Evolutionary conservation across 2,797 vertebrate genomes (phyloP), one percentile per base, ranked within the genome.

Genomic region (Coranthus polyacanthus): DNA sequence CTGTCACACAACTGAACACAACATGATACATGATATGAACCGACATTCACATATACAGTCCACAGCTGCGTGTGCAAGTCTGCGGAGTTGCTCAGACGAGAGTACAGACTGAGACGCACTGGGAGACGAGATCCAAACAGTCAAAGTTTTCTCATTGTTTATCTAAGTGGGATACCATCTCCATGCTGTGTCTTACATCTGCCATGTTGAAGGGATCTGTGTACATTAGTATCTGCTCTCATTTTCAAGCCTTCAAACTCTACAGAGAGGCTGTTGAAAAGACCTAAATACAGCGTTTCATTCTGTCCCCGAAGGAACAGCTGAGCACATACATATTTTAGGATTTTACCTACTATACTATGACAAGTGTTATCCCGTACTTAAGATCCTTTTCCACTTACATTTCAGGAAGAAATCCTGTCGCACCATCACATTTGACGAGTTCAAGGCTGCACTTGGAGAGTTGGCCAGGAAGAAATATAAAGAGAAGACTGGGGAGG

Each of bases 391-490:
- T 79, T 67, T 58, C 29, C 53, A 21, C 5, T 22, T 37, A 49
- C 57, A 41, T 83, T 70, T 66, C 86, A 99, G 97, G 91, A 96
- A 96, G 84, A 99, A 98, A 91, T 91, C 94, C 49, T 89, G 88
- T 72, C 95, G 97, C 77, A 97, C 95, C 82, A 98, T 99, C 90
- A 97, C 94, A n/a, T 99, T 92, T 6, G 96, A 96, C 5, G 96
- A 98, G 88, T 99, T 99, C 88, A 95, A 95, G 87, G 93, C 91
- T 53, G 97, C 96, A 0, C 94, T 98, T 3, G 93, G 89, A 64
- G 97, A 98, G 80, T 93, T 99, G 60, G 94, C 96, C 81, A 93
- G 91, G 84, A 98, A 99, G 84, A 93, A 96, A 6, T 96, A 96
- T 79, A 97, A 95, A 88, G 96, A 96, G 3, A 97, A 97, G 88